A percentile compares a stretch with the other conserved stretches of the same genome.
Evolutionary conservation across 2,797 vertebrate genomes (phyloP).

Genomic region (Sphaeramia orbicularis): DNA sequence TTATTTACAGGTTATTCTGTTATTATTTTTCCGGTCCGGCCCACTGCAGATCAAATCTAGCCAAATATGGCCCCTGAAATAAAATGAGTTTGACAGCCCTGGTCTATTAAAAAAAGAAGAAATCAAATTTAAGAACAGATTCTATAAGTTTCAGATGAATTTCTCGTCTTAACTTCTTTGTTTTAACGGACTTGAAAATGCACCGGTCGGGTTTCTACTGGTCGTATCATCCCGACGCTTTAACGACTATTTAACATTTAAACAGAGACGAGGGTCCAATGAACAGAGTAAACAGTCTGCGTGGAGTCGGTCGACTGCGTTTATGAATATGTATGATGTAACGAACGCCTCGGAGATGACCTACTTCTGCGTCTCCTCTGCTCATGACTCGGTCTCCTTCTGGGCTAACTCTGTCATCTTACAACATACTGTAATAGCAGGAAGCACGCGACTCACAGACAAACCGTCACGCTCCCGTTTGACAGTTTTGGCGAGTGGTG

Average conservation of each 20-base stretch:
- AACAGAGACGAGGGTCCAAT: constrained; percentile 53
- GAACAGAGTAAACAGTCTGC: constrained; percentile 72
- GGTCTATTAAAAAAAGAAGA: too few species aligned
- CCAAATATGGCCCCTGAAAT: too few species aligned
- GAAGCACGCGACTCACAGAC: constrained; percentile 68
- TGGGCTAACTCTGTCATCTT: constrained; percentile 80
- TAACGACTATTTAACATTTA: constrained; percentile 69
- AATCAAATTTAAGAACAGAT: too few species aligned
- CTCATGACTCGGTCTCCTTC: constrained; percentile 80
- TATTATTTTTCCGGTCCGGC: too few species aligned
- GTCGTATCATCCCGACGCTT: constrained; percentile 20
- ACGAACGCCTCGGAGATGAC: constrained; percentile 82
- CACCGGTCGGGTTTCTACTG: constrained; percentile 36
- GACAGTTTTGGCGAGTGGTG: constrained; percentile 55
- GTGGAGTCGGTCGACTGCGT: constrained; percentile 67
- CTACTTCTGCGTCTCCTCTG: constrained; percentile 79
- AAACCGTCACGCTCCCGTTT: constrained; percentile 63
- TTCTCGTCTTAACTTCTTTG: too few species aligned
- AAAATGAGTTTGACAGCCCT: too few species aligned
- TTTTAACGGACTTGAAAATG: constrained; percentile 20
- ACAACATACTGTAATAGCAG: constrained; percentile 79
- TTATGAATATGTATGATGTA: constrained; percentile 84
- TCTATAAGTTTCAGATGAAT: too few species aligned
- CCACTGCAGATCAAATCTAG: too few species aligned
- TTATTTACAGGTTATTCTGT: too few species aligned